phyloP scores from a whole-genome alignment of 1,140 invertebrate genomes.

The Ephestia elutella region DNA sequence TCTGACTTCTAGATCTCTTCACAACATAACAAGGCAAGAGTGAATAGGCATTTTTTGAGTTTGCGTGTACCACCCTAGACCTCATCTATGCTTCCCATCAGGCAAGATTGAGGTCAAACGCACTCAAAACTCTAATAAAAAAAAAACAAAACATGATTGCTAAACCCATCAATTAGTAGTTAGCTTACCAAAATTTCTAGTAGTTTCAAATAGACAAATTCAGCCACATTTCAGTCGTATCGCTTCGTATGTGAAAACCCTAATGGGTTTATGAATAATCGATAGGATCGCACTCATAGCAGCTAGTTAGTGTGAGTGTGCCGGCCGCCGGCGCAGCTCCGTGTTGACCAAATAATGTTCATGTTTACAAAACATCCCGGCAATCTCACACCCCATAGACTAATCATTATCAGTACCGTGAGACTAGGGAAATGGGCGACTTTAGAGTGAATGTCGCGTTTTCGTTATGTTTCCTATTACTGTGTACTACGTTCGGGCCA shows the following conservation, averaged over 20 bases:
- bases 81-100: too few relatives aligned
- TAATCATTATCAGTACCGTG: conserved; percentile 8
- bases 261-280: conserved; percentile 13
- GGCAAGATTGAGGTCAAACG: too few relatives aligned
- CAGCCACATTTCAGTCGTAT: background rate
- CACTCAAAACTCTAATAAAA: too few relatives aligned
- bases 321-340: conserved; percentile 16
- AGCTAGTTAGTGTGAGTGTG: conserved; percentile 5
- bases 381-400: background rate
- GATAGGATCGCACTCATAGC: background rate
- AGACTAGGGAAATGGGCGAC: conserved; percentile 44
- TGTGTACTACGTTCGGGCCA: conserved; percentile 31
- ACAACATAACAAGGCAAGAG: too few relatives aligned
- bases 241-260: background rate
- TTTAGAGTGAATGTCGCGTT: conserved; percentile 32
- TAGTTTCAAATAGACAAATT: too few relatives aligned
- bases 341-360: conserved; percentile 31
- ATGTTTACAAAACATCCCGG: conserved; percentile 51
- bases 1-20: too few relatives aligned
- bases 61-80: too few relatives aligned
- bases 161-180: too few relatives aligned
- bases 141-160: too few relatives aligned
- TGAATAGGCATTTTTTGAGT: too few relatives aligned
- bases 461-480: conserved; percentile 32
- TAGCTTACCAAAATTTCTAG: too few relatives aligned